Base-by-base conservation (phyloP, 2,797 vertebrate genomes). In the Podarcis siculus region DNA sequence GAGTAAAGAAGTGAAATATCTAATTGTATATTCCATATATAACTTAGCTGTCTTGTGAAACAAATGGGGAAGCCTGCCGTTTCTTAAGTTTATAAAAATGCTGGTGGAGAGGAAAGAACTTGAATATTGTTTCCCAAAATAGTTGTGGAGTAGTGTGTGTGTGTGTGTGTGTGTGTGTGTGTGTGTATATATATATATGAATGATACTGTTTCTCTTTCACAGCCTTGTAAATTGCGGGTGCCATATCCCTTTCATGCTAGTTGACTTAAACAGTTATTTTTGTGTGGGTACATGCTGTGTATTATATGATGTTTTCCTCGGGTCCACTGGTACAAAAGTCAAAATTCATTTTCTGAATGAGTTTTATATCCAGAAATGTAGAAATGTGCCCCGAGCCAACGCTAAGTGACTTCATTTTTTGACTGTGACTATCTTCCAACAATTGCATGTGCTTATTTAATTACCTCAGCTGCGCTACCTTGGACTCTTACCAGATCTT, bases 281-380 rank as follows among this genome's bases (percentile, higher is more conserved):
- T 92, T 91, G 4, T 15, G 13, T 94, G 90, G 91, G 92, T 88
- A 81, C 61, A 17, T 76, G 1, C 35, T 83, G 15, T 76, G 19
- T 86, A 83, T 85, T 80, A 89, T 58, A 55, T 61, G 30, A 85
- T 95, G 66, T 94, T 95, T 95, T 93, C 88, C 89, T 92, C 94
- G 77, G 76, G 71, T 85, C 86, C 73, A 85, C 39, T 21, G 67
- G 12, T 89, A 86, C 64, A 91, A 94, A 19, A 86, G 89, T 93
- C 86, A 91, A 73, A 94, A 90, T 89, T 45, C 93, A 91, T 86
- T 92, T 95, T 95, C 91, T 93, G 89, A 95, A 94, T 91, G 83
- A 95, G 86, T 94, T 92, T 94, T 92, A 82, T 84, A 91, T 92
- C 82, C 75, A 95, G 81, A 94, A 93, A 90, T 91, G 87, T 91